These are phyloP conservation scores for Catharus minimus DNA, from an alignment of 2,113 vertebrate genomes.

Conservation along the genomic window DNA sequence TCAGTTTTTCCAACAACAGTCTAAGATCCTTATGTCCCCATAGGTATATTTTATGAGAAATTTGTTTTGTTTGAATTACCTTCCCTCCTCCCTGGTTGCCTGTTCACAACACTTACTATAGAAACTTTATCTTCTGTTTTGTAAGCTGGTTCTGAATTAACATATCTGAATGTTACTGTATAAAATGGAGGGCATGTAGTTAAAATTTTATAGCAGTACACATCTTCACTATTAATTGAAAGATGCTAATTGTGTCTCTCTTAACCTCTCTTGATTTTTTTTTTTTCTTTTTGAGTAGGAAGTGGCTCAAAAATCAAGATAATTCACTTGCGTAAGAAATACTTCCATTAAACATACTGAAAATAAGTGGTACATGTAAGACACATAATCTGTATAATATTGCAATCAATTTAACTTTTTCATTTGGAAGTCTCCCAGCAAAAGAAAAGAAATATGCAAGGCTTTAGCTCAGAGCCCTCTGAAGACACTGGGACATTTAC, in stretches of 20 bases:
- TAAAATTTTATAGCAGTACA: background rate
- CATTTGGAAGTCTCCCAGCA: background rate
- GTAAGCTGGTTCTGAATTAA: background rate
- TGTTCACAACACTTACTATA: background rate
- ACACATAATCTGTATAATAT: background rate
- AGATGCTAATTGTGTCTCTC: background rate
- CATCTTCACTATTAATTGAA: background rate
- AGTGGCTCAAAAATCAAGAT: background rate
- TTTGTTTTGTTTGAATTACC: background rate
- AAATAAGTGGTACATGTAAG: background rate
- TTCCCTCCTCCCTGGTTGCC: background rate
- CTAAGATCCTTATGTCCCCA: background rate
- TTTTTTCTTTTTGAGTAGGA: background rate
- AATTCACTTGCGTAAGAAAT: background rate
- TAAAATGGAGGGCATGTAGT: background rate
- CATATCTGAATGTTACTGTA: background rate
- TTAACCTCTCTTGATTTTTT: background rate
- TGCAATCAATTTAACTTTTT: background rate
- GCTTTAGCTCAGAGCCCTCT: background rate
- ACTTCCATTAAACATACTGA: background rate
- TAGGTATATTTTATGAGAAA: background rate
- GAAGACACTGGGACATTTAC: background rate
- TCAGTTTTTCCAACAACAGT: conserved; percentile 14
- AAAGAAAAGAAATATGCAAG: background rate
- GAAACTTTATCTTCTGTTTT: background rate